Evolutionary conservation across 2,888 invertebrate species (phyloP).

Genomic region (Beris morrisii): DNA sequence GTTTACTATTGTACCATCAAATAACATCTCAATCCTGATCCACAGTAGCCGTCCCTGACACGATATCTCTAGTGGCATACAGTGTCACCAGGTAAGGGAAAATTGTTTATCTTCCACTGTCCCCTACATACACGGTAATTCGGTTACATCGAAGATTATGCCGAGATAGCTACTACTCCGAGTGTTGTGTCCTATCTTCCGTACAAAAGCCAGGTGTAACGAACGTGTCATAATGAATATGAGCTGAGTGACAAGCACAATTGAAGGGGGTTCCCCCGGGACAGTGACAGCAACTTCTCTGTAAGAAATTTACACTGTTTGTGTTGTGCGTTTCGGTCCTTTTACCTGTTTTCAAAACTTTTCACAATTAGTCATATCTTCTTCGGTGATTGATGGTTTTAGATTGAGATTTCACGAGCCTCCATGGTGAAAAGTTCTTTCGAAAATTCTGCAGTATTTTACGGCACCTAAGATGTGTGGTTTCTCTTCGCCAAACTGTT

Average conservation of each 20-base stretch:
- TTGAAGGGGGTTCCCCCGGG: slow-evolving; percentile 31
- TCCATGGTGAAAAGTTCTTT: background rate
- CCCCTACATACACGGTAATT: slow-evolving; percentile 15
- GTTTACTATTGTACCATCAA: slow-evolving; percentile 24
- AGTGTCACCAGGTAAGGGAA: slow-evolving; percentile 21
- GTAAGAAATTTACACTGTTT: slow-evolving; percentile 20
- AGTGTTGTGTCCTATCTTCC: slow-evolving; percentile 5
- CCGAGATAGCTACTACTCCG: slow-evolving; percentile 8
- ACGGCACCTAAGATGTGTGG: background rate
- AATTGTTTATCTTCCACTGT: slow-evolving; percentile 16
- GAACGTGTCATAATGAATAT: slow-evolving; percentile 38
- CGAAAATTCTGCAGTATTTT: background rate
- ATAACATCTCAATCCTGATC: slow-evolving; percentile 30
- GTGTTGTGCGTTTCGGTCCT: slow-evolving; percentile 12
- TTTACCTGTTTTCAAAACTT: slow-evolving; percentile 38
- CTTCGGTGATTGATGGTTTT: slow-evolving; percentile 34
- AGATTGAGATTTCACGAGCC: background rate
- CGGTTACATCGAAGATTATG: slow-evolving; percentile 25
- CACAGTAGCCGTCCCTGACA: too few relatives aligned
- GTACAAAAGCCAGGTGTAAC: slow-evolving; percentile 26
- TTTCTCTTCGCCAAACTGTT: background rate
- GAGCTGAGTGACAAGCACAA: slow-evolving; percentile 36
- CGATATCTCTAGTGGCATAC: too few relatives aligned
- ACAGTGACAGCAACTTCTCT: slow-evolving; percentile 8
- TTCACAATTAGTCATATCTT: slow-evolving; percentile 38